phyloP scores from a whole-genome alignment of 2,797 vertebrate genomes.

The Erethizon dorsatum region DNA sequence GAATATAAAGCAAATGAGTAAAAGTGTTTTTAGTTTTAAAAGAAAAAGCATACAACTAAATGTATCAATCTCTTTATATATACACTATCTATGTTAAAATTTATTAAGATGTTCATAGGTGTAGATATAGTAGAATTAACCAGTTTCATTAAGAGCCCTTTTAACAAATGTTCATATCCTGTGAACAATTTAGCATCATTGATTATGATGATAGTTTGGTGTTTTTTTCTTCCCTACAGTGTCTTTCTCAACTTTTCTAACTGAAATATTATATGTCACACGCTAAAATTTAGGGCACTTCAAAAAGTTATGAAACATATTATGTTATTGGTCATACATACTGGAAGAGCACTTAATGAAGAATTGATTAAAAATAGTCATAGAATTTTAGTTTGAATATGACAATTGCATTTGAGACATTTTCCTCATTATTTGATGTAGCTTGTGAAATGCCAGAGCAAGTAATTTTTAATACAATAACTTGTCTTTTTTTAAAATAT shows the following conservation, averaged over 20 bases:
- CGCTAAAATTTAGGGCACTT: neutral
- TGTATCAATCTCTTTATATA: neutral
- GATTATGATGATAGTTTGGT: neutral
- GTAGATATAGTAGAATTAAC: neutral
- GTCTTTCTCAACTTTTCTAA: neutral
- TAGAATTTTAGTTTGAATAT: conserved; percentile 21
- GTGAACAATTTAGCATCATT: neutral
- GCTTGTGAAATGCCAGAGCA: neutral
- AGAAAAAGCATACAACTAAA: neutral
- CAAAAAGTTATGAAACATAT: neutral
- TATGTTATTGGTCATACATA: neutral
- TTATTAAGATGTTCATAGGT: neutral
- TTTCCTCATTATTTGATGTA: neutral
- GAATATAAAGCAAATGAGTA: neutral
- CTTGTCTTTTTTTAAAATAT: conserved; percentile 82
- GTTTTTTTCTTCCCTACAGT: neutral
- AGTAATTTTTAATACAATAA: conserved; percentile 54
- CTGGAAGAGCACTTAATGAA: neutral
- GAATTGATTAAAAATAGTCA: neutral
- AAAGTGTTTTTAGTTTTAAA: neutral
- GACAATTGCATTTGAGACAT: neutral
- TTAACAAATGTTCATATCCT: neutral
- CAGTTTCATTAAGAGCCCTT: neutral
- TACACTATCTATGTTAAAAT: neutral
- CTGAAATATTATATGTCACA: neutral